phyloP scores from a whole-genome alignment of 2,797 vertebrate species.

The Podargus strigoides region DNA sequence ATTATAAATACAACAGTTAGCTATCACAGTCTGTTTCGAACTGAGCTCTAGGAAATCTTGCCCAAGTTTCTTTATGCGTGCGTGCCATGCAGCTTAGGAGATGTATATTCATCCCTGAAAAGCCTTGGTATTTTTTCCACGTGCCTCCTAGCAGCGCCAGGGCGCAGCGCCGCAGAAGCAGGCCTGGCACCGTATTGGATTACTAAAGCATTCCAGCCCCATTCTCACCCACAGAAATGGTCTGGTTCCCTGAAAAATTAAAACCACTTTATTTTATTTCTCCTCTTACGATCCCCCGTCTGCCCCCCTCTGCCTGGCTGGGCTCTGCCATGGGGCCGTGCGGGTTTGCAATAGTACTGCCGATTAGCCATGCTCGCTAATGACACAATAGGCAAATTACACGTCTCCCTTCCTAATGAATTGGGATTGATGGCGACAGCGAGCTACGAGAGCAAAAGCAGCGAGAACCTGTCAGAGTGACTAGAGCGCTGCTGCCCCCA shows the following conservation, averaged over 20 bases:
- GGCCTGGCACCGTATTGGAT: constrained; percentile 24
- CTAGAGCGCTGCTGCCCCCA: neutral
- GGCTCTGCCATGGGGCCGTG: neutral
- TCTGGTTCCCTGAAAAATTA: constrained; percentile 19
- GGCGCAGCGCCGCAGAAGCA: neutral
- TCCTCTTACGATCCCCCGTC: neutral
- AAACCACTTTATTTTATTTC: neutral
- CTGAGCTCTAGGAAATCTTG: neutral
- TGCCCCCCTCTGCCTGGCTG: neutral
- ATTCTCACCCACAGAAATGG: constrained; percentile 1
- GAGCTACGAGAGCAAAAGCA: neutral
- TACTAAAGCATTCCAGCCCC: constrained; percentile 46
- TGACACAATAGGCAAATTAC: neutral
- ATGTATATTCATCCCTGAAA: neutral
- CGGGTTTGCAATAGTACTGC: neutral
- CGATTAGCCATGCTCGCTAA: neutral
- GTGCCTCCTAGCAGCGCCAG: neutral
- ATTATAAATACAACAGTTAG: neutral
- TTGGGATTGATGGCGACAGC: neutral
- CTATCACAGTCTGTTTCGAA: neutral
- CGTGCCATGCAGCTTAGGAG: neutral
- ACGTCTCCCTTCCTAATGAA: neutral
- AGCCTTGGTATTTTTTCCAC: neutral
- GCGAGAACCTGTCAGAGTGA: neutral
- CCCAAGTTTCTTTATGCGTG: neutral